Evolutionary conservation across 2,888 invertebrate species (phyloP), one percentile per base, ranked within the genome.

Genomic region (Cinara cedri): DNA sequence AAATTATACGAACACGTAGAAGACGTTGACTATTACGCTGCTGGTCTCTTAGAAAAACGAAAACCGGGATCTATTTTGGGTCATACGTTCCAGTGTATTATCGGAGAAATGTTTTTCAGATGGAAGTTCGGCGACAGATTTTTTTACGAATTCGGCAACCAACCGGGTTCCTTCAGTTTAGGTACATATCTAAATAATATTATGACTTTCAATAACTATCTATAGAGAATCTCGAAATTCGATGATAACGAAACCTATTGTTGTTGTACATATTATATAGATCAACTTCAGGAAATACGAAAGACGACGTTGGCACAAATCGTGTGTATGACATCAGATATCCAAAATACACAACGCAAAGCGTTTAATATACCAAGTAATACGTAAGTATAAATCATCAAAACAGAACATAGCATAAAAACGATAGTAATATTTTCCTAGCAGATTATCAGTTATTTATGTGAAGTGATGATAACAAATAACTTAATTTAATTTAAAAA

Each of bases 11-110:
- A 89, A 81, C 88, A 88, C 62, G 90, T 91, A 0, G 90, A 93
- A 72, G 95, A 96, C 85, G 91, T 96, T 1, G 96, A 96, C 83
- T 85, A 96, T 75, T 93, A 93, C 21, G 92, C 95, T 6, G 96
- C 92, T 0, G 96, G 92, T 0, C 89, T 94, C 0, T 85, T 95
- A 66, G 96, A 96, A 86, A 86, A 86, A 0, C 90, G 91, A 74
- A 91, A 94, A 0, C 89, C 90, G 0, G 94, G 92, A 0, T 90
- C 94, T 0, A 87, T 92, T 57, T 89, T 92, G 0, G 96, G 96
- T 0, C 95, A 95, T 0, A 95, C 95, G 0, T 95, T 92, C 88
- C 88, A 93, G 1, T 95, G 95, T 85, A 92, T 97, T 82, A 86
- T 96, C 1, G 92, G 92, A 0, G 93, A 93, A 84, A 95, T 96